Base-by-base conservation (phyloP, 2,113 vertebrate genomes). In the Triplophysa dalaica region DNA sequence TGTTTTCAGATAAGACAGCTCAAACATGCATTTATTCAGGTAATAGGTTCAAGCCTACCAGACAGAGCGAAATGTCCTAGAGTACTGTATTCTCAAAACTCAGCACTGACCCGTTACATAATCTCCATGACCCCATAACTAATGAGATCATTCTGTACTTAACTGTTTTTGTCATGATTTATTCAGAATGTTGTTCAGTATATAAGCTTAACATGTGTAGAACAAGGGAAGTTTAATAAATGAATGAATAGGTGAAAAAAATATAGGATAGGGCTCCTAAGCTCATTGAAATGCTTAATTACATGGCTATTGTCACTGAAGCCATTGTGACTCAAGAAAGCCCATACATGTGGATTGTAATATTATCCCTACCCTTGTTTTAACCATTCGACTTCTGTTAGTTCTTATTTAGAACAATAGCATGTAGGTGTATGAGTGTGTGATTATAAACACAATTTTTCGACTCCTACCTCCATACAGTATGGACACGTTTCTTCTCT, bases 91-190 rank as follows among this genome's bases (percentile, higher is more conserved):
- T 75, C 41, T 75, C 21, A 48, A 13, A 22, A 45, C 38, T 61
- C 26, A 73, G 72, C 72, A 75, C 56, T 75, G 72, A 75, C 58
- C 72, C 58, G 24, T 62, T 22, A 45, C 21, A 63, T 50, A 22
- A 64, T 64, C 43, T 29, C 58, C 11, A 75, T 64, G 73, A 75
- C 73, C 41, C 8, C 1, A 22, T 75, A 38, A 75, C 73, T 63
- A 75, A 75, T 63, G 43, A 75, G 60, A 64, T 63, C 60, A 64
- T 64, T 63, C 48, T 65, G 45, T 22, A 65, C 45, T 65, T 76
- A 76, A 75, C 26, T 75, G 21, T 48, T n/a, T 62, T n/a, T 62
- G 45, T 52, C 74, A 50, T 76, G 43, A 76, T 65, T 65, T 76
- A 75, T 76, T 65, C 61, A 63, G 16, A 45, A 10, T 6, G 3